phyloP scores from a whole-genome alignment of 1,140 invertebrate species.

The Globodera rostochiensis region DNA sequence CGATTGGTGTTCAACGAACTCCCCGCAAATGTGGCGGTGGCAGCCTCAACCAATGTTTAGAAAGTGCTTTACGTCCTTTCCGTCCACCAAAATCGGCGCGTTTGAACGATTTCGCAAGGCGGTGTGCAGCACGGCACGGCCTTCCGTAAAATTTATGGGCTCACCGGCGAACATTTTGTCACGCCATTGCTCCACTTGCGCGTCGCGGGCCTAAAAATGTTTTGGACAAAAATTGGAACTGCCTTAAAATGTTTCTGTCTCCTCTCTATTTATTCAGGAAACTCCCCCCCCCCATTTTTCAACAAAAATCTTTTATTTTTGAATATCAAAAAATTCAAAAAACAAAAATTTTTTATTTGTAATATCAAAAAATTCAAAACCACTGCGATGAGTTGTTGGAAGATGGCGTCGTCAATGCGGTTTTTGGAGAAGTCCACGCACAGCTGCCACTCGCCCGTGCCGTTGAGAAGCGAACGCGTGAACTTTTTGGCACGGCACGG shows the following conservation, averaged over 20 bases:
- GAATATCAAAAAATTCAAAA: not conserved
- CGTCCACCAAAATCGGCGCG: constrained; percentile 80
- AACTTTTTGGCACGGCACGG: constrained; percentile 60
- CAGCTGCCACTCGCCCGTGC: constrained; percentile 67
- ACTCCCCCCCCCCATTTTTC: not conserved
- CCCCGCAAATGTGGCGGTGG: not conserved
- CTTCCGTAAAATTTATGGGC: constrained; percentile 97
- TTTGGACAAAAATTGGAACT: not conserved
- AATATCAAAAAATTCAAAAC: constrained; percentile 67
- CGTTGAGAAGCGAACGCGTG: constrained; percentile 52
- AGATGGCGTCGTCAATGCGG: constrained; percentile 78
- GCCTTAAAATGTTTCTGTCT: too few species aligned
- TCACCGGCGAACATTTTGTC: constrained; percentile 83
- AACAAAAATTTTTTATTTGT: constrained; percentile 1
- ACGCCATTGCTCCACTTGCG: constrained; percentile 32
- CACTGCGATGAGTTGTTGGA: constrained; percentile 78
- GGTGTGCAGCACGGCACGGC: constrained; percentile 89
- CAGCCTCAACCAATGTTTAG: not conserved
- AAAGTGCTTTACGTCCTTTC: constrained; percentile 75
- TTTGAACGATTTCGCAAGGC: constrained; percentile 86
- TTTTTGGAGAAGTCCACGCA: constrained; percentile 96
- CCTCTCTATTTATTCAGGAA: not conserved
- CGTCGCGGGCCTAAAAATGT: constrained; percentile 18
- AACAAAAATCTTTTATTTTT: constrained; percentile 5
- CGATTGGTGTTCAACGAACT: too few species aligned